Evolutionary conservation across 2,113 vertebrate species (phyloP).

Genomic region (Carassius carassius): DNA sequence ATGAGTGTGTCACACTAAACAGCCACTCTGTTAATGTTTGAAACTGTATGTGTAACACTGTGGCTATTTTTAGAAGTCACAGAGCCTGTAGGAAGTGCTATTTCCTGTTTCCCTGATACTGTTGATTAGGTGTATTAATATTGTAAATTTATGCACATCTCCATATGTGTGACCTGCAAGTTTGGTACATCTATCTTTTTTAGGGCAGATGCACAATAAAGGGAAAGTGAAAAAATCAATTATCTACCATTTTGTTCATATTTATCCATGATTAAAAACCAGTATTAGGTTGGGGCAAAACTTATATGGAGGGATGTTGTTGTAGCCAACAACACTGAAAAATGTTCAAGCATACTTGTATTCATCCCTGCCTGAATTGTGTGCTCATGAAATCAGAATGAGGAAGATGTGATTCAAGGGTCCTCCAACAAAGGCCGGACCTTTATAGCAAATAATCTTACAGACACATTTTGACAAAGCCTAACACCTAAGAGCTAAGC

Average conservation of each 20-base stretch:
- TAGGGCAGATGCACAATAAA: background rate
- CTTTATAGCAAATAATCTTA: slow-evolving; percentile 34
- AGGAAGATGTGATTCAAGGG: slow-evolving; percentile 9
- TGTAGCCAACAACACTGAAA: background rate
- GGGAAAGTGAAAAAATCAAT: background rate
- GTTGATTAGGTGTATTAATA: background rate
- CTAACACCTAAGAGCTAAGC: background rate
- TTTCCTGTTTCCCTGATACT: slow-evolving; percentile 1
- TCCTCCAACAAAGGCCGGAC: slow-evolving; percentile 33
- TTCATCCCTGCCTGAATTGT: background rate
- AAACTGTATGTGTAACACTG: slow-evolving; percentile 20
- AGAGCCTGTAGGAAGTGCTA: background rate
- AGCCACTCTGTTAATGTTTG: background rate
- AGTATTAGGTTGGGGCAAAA: background rate
- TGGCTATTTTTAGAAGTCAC: slow-evolving; percentile 16
- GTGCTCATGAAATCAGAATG: background rate
- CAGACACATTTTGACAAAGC: slow-evolving; percentile 10
- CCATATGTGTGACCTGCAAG: background rate
- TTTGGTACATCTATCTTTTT: background rate
- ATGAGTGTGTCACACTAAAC: slow-evolving; percentile 6
- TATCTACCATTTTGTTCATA: background rate
- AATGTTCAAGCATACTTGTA: background rate
- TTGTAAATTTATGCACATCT: background rate
- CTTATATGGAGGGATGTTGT: background rate
- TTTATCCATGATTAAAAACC: background rate